Evolutionary conservation across 2,888 invertebrate species (phyloP).

Genomic region (Chironomus tentans): DNA sequence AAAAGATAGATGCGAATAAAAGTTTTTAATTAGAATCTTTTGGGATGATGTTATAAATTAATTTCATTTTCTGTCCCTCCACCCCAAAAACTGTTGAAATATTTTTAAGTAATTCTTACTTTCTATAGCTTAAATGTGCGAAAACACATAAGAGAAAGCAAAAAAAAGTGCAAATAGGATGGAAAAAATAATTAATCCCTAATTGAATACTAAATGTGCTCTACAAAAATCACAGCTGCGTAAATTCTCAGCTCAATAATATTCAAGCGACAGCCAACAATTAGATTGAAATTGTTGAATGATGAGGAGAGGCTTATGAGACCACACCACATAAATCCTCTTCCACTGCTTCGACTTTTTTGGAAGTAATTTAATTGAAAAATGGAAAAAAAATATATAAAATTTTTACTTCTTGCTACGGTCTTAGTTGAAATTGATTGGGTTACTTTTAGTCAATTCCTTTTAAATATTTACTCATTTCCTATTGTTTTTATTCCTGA

Average conservation of each 20-base stretch:
- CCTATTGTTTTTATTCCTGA: too few relatives aligned
- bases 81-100: too few relatives aligned
- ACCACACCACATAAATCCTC: not conserved
- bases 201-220: conserved; percentile 21
- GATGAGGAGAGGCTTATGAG: not conserved
- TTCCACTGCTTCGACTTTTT: not conserved
- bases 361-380: not conserved
- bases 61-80: not conserved
- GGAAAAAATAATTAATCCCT: conserved; percentile 22
- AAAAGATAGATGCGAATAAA: not conserved
- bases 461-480: too few relatives aligned
- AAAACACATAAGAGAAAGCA: too few relatives aligned
- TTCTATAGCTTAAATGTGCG: too few relatives aligned
- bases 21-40: not conserved
- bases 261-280: not conserved
- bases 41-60: not conserved
- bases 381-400: not conserved
- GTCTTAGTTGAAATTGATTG: not conserved
- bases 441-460: too few relatives aligned
- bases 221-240: conserved; percentile 22
- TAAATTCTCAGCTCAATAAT: conserved; percentile 11
- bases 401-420: not conserved
- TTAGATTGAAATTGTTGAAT: not conserved
- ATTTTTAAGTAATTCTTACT: too few relatives aligned
- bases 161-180: conserved; percentile 7